Evolutionary conservation across 53 echinoderm and acorn worm genomes (phyloP), one percentile per base, ranked within the genome.

Genomic region (Antedon mediterranea): DNA sequence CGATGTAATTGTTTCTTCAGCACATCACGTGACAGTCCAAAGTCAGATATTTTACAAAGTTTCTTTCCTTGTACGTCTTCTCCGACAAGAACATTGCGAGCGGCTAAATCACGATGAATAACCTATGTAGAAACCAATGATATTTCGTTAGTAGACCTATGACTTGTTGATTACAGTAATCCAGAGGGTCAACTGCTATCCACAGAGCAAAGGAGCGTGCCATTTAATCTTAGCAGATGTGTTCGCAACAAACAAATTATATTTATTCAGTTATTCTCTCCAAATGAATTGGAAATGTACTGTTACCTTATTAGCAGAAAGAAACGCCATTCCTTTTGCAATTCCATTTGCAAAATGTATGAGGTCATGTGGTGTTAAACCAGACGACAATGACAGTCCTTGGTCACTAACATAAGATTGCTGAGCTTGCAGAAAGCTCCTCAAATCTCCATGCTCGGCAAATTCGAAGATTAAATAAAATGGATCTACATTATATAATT

Each of bases 1-100:
- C 57, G 57, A 57, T 57, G 57, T 57, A 18, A 26, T 3, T 13
- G 1, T 26, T 57, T 57, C 23, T 13, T 57, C 57, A 57, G 20
- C 3, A 57, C 23, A 13, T 57, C 57, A 57, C 57, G 57, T 6
- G 57, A 57, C 11, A 79, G 71, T 15, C 79, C 79, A 32, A 79
- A 79, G 79, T 79, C 79, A 30, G 79, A 79, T 71, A 79, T 79
- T 71, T 79, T 79, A 34, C 79, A 79, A 29, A 31, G 32, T 71
- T 71, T 71, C 57, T 57, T 57, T 57, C 57, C 57, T 3, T 57
- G 20, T 18, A 18, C 57, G 26, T 79, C 79, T 23, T 28, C 79
- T 5, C 71, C 15, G 0, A 79, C 79, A 33, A 79, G 71, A n/a
- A 79, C 71, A 34, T 79, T 79, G 26, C 79, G 79, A 28, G 79